Percentiles rank a stretch among this genome's conserved stretches.
phyloP scores from a whole-genome alignment of 1,140 invertebrate species.

The Solenopsis fugax region DNA sequence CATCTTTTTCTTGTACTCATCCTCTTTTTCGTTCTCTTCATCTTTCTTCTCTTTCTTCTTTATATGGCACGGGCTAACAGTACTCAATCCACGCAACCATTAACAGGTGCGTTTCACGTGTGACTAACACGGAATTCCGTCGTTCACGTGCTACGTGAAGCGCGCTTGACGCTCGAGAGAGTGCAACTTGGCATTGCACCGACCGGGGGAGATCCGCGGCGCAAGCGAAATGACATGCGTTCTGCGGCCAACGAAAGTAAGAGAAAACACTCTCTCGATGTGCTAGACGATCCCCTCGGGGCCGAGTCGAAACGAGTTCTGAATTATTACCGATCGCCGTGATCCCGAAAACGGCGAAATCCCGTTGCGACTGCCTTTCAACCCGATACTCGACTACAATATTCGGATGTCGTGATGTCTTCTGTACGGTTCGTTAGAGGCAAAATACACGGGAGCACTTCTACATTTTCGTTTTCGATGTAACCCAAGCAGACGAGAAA shows the following conservation, averaged over 20 bases:
- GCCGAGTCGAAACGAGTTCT: conserved; percentile 36
- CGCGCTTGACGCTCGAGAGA: conserved; percentile 49
- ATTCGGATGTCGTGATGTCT: background rate
- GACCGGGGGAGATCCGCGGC: conserved; percentile 1
- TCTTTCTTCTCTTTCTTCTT: background rate
- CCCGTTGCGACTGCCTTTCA: background rate
- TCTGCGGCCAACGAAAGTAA: conserved; percentile 59
- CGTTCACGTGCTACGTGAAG: conserved; percentile 22
- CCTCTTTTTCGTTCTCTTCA: background rate
- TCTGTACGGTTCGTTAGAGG: conserved; percentile 28
- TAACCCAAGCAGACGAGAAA: conserved; percentile 34
- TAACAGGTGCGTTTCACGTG: conserved; percentile 1
- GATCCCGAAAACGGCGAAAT: conserved; percentile 25
- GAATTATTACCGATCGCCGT: conserved; percentile 10
- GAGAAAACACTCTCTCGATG: conserved; percentile 56
- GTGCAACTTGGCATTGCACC: conserved; percentile 25
- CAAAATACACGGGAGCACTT: background rate
- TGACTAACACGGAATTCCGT: conserved; percentile 14
- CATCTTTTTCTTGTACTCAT: background rate
- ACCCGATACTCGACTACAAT: background rate
- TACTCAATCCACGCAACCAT: background rate
- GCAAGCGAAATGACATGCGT: conserved; percentile 46
- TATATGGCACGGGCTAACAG: background rate
- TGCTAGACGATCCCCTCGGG: conserved; percentile 1
- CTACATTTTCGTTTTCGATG: conserved; percentile 1